Evolutionary conservation across 2,113 vertebrate species (phyloP), one percentile per base, ranked within the genome.

Genomic region (Burhinus oedicnemus): DNA sequence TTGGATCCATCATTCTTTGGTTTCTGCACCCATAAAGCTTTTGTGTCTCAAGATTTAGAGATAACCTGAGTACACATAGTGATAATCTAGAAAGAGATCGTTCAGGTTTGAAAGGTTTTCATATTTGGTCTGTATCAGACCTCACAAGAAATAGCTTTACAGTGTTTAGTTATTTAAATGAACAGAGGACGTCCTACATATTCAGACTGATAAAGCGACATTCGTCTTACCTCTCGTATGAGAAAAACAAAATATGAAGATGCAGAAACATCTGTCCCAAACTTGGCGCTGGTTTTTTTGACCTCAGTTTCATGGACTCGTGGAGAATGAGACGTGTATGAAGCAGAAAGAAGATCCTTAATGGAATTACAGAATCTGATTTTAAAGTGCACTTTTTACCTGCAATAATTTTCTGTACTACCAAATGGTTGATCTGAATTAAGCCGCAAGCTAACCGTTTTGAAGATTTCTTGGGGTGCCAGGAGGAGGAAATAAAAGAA

Each of bases 251-350:
- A 74, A 81, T 0, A 14, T 15, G 44, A 32, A 14, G 40, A 27
- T 29, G 47, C 49, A 42, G n/a, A 72, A 84, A 44, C 1, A 2
- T 60, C 36, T 19, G 52, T 21, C 66, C 40, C 44, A 30, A 72
- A 30, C 40, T 18, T 22, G 27, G 15, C 0, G 1, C n/a, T n/a
- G 13, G 3, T 38, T 54, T 30, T 49, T 83, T 22, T 91, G 65
- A 21, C 52, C 66, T 91, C 36, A 12, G 3, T 60, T 85, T 42
- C 40, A 51, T 23, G 40, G 29, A 3, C 23, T 9, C 2, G 38
- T 6, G 47, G 58, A 40, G 58, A 65, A 20, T 0, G 3, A 57
- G 88, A 20, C 7, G 0, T 3, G 25, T 2, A 15, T 8, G 42
- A 27, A 14, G 34, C 61, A 34, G 44, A 55, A 76, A 26, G 23